Base-by-base conservation (phyloP, 2,888 invertebrate genomes). In the Scelioninae gen. 1 region DNA sequence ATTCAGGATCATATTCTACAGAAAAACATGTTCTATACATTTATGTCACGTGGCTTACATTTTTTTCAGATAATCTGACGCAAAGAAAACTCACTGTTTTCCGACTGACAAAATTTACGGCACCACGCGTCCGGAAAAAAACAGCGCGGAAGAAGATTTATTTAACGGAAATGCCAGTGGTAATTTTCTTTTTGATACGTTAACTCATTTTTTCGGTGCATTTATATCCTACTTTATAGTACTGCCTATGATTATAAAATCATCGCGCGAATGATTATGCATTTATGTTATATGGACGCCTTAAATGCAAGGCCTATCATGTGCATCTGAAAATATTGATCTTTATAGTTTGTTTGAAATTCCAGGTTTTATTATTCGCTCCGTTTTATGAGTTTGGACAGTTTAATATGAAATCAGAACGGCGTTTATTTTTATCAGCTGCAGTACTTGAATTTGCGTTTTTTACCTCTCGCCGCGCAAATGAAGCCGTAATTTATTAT, bases 321-420 rank as follows among this genome's bases (percentile, higher is more conserved):
- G 31, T 23, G 72, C 55, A 66, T 71, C 31, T 58, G 71, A 68
- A 72, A 74, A 66, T 66, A 72, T 72, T 45, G 72, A 65, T 60
- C 38, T 72, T 80, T 74, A 71, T 65, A 74, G 68, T 74, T 74
- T 55, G 72, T 53, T 68, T 66, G 68, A 74, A 74, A 80, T 80
- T 80, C 79, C 79, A 16, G 38, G 45, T 80, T 80, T 80, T 80
- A 80, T 80, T 80, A 80, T 72, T 72, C 38, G 45, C 49, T 23
- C 11, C 56, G 56, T 72, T 80, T 80, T 80, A 80, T 56, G 74
- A 55, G 66, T 71, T 74, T 43, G 47, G 60, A 68, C 66, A 79
- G 72, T 74, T 66, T 66, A 68, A 65, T 47, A 47, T 32, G 53
- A 68, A 79, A 68, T 79, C 72, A 68, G 65, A 62, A 53, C 63